Evolutionary conservation across 2,888 invertebrate genomes (phyloP).

Genomic region (Cantharis nigra): DNA sequence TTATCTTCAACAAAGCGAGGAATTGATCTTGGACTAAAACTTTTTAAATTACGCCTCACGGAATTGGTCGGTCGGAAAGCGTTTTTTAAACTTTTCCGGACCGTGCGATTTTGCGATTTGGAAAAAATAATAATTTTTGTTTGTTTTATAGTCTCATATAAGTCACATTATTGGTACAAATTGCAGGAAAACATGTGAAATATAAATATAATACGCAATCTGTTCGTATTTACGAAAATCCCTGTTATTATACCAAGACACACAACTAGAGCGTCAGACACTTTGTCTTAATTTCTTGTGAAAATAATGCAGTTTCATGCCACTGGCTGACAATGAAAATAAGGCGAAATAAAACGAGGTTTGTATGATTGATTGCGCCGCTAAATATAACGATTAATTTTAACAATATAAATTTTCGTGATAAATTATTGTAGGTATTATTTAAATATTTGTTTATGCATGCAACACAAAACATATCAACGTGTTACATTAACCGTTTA

Average conservation of each 20-base stretch:
- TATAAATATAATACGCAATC: slow-evolving; percentile 52
- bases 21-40: slow-evolving; percentile 23
- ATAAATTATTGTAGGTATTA: neutral
- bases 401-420: neutral
- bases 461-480: slow-evolving; percentile 30
- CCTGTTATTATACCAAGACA: slow-evolving; percentile 39
- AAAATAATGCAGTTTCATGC: slow-evolving; percentile 14
- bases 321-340: neutral
- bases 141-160: slow-evolving; percentile 48
- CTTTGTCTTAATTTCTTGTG: slow-evolving; percentile 33
- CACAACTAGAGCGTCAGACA: slow-evolving; percentile 22
- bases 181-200: slow-evolving; percentile 50
- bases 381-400: neutral
- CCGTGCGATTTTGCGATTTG: no score
- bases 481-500: slow-evolving; percentile 54
- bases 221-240: slow-evolving; percentile 50
- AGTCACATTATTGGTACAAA: slow-evolving; percentile 51
- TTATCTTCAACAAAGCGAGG: slow-evolving; percentile 21
- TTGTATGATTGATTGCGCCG: neutral
- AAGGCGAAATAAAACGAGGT: neutral
- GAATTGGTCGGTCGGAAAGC: neutral
- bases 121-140: slow-evolving; percentile 36
- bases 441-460: neutral
- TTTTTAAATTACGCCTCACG: slow-evolving; percentile 10
- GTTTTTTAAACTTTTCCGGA: neutral